phyloP scores from a whole-genome alignment of 23 tunicate species.

The Phallusia fumigata region DNA sequence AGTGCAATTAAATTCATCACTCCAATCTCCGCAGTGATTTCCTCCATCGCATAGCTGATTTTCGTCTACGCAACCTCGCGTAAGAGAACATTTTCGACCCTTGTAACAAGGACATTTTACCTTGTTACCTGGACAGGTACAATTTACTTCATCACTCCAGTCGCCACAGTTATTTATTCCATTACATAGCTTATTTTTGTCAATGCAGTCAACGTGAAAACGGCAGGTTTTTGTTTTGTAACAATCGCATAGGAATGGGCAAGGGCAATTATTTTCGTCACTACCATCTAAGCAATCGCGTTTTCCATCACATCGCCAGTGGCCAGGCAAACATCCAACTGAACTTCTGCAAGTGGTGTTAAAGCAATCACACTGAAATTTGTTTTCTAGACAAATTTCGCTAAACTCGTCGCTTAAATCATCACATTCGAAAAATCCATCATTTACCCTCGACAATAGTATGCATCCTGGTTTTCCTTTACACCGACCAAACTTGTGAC shows the following conservation, averaged over 20 bases:
- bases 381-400: background rate
- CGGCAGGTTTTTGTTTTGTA: background rate
- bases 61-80: background rate
- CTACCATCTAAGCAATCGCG: background rate
- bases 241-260: background rate
- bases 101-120: background rate
- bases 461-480: background rate
- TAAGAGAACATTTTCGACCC: background rate
- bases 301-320: background rate
- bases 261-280: background rate
- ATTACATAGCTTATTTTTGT: background rate
- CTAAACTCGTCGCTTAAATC: background rate
- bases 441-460: background rate
- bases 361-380: conserved; percentile 6
- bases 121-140: background rate
- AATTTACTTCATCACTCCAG: background rate
- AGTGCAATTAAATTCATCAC: conserved; percentile 9
- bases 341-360: background rate
- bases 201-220: background rate
- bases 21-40: background rate
- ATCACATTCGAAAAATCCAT: background rate
- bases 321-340: background rate
- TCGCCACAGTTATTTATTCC: background rate
- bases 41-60: background rate
- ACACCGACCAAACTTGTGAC: background rate